A percentile compares a stretch with the other conserved stretches of the same genome.
These are phyloP conservation scores for Schizopygopsis malacanthus DNA, from an alignment of 2,797 vertebrate species.

Conservation along the genomic window DNA sequence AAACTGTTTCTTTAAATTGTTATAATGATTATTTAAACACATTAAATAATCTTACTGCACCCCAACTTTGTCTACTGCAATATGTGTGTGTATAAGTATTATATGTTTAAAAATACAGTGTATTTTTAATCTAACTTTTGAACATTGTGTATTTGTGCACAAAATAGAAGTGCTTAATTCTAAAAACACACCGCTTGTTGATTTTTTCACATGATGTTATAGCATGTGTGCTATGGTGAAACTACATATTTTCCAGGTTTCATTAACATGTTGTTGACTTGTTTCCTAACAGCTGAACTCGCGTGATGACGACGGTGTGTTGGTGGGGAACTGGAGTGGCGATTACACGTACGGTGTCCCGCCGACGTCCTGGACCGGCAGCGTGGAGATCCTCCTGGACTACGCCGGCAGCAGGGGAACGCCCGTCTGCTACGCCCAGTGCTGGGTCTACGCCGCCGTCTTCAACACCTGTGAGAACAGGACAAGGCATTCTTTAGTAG, in stretches of 20 bases:
- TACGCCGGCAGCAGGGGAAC: slow-evolving; percentile 75
- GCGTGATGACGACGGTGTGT: slow-evolving; percentile 88
- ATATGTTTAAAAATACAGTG: neutral
- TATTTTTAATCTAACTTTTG: neutral
- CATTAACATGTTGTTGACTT: neutral
- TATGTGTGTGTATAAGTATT: neutral
- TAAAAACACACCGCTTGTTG: neutral
- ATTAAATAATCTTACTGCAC: neutral
- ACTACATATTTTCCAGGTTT: neutral
- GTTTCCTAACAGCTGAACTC: slow-evolving; percentile 83
- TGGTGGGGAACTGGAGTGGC: slow-evolving; percentile 92
- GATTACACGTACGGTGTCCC: slow-evolving; percentile 86
- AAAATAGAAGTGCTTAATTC: neutral
- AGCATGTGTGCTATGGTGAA: neutral
- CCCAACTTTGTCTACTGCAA: neutral
- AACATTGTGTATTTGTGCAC: neutral
- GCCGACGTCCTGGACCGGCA: slow-evolving; percentile 95
- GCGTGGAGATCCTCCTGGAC: slow-evolving; percentile 90
- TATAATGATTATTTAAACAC: neutral
- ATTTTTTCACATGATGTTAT: neutral
- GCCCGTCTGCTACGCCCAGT: slow-evolving; percentile 90
- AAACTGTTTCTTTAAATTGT: neutral
- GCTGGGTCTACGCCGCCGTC: slow-evolving; percentile 97
- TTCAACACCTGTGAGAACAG: slow-evolving; percentile 91
- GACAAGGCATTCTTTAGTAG: neutral